Evolutionary conservation across 2,797 vertebrate genomes (phyloP).

Genomic region (Peromyscus attwateri): DNA sequence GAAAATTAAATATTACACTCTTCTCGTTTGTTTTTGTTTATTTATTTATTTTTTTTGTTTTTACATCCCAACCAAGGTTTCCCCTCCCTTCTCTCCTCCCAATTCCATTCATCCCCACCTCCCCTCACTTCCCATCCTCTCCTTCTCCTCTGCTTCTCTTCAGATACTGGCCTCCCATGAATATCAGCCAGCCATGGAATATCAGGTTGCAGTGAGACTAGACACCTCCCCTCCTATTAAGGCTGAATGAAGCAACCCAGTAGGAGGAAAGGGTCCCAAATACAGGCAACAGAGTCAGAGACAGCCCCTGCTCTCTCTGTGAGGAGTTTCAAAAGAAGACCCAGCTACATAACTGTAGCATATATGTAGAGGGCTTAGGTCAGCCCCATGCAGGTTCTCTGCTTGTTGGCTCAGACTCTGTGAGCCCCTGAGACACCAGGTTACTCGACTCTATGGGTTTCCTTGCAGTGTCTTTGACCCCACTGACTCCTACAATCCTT

Average conservation of each 20-base stretch:
- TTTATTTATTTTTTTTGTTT: neutral
- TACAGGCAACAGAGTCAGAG: neutral
- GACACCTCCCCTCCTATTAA: neutral
- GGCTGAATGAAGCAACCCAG: neutral
- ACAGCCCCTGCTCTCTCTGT: neutral
- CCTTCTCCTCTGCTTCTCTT: neutral
- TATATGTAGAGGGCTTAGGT: neutral
- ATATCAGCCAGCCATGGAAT: neutral
- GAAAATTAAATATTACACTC: neutral
- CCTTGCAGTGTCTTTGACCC: neutral
- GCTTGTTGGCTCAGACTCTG: neutral
- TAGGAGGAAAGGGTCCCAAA: neutral
- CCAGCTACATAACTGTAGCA: neutral
- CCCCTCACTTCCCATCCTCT: neutral
- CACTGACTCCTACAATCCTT: neutral
- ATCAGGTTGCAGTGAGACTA: neutral
- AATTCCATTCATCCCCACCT: neutral
- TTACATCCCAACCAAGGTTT: neutral
- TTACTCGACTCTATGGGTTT: neutral
- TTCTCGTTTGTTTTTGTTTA: neutral
- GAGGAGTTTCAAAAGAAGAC: neutral
- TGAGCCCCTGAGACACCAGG: neutral
- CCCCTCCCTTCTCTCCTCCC: neutral
- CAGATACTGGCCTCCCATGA: neutral
- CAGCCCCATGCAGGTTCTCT: too few species aligned